Evolutionary conservation across 2,888 invertebrate species (phyloP).

Genomic region (Nebria brevicollis): DNA sequence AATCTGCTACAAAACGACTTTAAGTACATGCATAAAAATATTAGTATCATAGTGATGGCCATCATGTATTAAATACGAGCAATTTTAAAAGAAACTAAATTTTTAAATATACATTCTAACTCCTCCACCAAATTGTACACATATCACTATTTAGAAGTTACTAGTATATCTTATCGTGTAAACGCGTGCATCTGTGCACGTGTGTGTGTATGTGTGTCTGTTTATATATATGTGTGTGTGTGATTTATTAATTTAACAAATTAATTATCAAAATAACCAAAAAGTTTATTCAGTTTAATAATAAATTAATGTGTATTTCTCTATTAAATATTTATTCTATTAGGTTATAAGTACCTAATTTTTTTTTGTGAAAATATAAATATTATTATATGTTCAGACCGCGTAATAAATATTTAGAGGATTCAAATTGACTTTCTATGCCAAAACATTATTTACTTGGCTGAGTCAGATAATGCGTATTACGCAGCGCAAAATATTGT

Average conservation of each 20-base stretch:
- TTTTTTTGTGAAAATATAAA: neutral
- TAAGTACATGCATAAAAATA: no score
- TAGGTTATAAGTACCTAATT: no score
- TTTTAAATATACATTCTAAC: no score
- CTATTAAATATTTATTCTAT: no score
- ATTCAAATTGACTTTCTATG: neutral
- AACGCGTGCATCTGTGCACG: neutral
- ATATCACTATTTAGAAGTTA: no score
- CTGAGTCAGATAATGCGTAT: neutral
- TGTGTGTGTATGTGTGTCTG: conserved; percentile 25
- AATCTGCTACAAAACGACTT: neutral
- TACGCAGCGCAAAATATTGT: neutral
- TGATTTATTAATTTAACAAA: no score
- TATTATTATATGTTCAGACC: neutral
- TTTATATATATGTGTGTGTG: neutral
- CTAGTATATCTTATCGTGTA: neutral
- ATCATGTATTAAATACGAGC: no score
- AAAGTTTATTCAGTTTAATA: no score
- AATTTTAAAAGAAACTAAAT: no score
- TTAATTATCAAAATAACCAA: no score
- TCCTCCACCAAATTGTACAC: no score
- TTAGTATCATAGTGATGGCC: no score
- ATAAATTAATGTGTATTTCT: neutral
- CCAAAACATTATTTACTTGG: neutral
- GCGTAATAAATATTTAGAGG: neutral